Evolutionary conservation across 2,888 invertebrate genomes (phyloP), one percentile per base, ranked within the genome.

Genomic region (Aromia moschata): DNA sequence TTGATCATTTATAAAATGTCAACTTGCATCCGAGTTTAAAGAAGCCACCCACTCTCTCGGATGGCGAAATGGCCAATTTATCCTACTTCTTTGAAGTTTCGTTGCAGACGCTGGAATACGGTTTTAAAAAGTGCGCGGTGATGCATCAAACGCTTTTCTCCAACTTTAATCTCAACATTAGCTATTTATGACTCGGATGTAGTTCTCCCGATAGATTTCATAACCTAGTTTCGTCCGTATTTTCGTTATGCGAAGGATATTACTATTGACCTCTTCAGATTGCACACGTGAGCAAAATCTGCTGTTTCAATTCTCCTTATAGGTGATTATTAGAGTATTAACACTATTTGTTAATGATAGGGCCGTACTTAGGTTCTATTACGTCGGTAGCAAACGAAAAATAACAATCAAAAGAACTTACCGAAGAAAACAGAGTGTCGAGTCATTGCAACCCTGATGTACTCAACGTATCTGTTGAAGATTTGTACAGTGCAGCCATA

Each of bases 171-270:
- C 45, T 46, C 33, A 11, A 31, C 16, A 33, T 17, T 47, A 18
- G 12, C 47, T 37, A 31, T 47, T 47, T 47, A 47, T 37, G 47
- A 47, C 18, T 37, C 17, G 12, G 20, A 36, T 18, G 47, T 47
- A 16, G 47, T 36, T 36, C 36, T 47, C 36, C 11, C 18, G 45
- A 46, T 46, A 46, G 31, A 17, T 46, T 46, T 31, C 45, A 15
- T 31, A 46, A 46, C 31, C 14, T 46, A 25, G 33, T 33, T 16
- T 46, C 17, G 31, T 30, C 30, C 33, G 31, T 11, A 31, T 46
- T 46, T 46, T 46, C 33, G 33, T 46, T 46, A 31, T 10, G 31
- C 10, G 33, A 33, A 33, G 18, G n/a, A n/a, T n/a, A n/a, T n/a
- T n/a, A n/a, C n/a, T n/a, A n/a, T n/a, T n/a, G n/a, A n/a, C n/a